Evolutionary conservation across 1,140 invertebrate species (phyloP), one percentile per base, ranked within the genome.

Genomic region (Scaptomyza graminum): DNA sequence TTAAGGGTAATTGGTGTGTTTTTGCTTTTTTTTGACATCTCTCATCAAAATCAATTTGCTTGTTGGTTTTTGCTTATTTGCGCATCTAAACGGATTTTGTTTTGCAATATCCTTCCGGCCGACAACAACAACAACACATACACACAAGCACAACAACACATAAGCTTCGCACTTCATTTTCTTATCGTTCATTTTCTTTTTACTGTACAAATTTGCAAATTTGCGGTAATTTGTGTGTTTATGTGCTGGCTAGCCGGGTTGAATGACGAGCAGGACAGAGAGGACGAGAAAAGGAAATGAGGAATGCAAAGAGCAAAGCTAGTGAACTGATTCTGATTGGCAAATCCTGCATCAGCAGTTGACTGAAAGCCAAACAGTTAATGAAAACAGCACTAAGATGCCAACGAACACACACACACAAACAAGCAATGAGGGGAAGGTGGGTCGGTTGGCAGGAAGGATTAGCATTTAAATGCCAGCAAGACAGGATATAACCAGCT

Each of bases 61-160:
- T 87, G 83, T 88, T 85, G 82, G 87, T 87, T 85, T 87, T 85
- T 82, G 82, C 83, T 81, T 85, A 85, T 85, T 85, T 85, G 82
- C 78, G 82, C 82, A 82, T 87, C 81, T 85, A 85, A 85, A 85
- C 87, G 82, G 82, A 85, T 87, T 85, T 85, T 85, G 83, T 82
- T 85, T 87, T 87, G 76, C 80, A 83, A 84, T 83, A 80, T 76
- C 67, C 81, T 76, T 79, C 74, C 78, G 78, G 82, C 82, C 64
- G 37, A 12, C 12, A 11, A 46, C 39, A 52, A 62, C 47, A 55
- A 60, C 63, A 72, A 37, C 57, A 54, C 57, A 62, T 22, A 61
- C 63, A 54, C 46, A 52, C 8, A 44, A 12, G 9, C 54, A 65
- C 44, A 15, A 13, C 46, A n/a, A 50, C 39, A 25, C 44, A 76